Evolutionary conservation across 2,113 vertebrate genomes (phyloP).

Genomic region (Pipra filicauda): DNA sequence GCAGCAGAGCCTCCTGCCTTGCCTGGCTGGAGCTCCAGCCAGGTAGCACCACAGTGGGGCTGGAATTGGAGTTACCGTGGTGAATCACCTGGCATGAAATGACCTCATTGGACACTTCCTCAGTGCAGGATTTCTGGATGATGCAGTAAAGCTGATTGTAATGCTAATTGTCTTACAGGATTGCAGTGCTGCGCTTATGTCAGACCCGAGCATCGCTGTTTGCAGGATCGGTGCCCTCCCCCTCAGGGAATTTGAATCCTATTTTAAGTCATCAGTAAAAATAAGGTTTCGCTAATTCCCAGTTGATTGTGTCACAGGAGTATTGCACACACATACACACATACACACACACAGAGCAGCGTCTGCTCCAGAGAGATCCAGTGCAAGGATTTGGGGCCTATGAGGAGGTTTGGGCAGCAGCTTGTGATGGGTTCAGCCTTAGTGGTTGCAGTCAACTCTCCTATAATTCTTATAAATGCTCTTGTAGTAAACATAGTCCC

Average conservation of each 20-base stretch:
- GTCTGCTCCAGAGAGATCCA: background rate
- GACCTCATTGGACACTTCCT: background rate
- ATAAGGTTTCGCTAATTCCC: background rate
- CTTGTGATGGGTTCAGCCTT: background rate
- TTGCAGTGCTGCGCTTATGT: background rate
- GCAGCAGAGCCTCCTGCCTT: background rate
- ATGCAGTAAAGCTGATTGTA: background rate
- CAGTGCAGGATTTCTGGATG: background rate
- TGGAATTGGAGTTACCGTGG: background rate
- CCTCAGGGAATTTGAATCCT: background rate
- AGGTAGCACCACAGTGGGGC: background rate
- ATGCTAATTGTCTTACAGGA: background rate
- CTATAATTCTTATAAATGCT: background rate
- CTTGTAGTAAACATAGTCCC: background rate
- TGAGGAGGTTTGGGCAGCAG: background rate
- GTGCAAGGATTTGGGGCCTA: background rate
- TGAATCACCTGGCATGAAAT: background rate
- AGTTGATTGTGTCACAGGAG: background rate
- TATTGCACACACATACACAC: background rate
- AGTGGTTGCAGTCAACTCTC: background rate
- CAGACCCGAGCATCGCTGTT: background rate
- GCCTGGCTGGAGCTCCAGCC: background rate
- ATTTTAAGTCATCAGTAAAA: background rate
- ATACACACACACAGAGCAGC: background rate
- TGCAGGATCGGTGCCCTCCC: background rate